Conservation (phyloP, 1,140 invertebrate genomes). For the Brachionus paranguensis region DNA sequence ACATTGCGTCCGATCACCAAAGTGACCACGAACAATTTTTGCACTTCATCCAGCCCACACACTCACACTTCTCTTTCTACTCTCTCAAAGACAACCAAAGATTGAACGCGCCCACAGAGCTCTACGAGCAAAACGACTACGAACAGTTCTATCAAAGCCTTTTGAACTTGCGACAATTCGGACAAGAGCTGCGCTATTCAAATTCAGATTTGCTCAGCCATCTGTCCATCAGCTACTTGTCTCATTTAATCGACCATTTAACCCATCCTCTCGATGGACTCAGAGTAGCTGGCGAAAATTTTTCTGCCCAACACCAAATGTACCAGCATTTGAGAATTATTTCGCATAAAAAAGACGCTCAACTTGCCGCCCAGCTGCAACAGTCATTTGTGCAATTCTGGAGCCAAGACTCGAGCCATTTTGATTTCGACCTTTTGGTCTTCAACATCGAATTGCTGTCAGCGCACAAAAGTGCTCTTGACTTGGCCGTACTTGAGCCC, state of each 20-base stretch:
- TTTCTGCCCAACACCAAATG: background rate
- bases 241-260: background rate
- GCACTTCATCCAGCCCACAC: background rate
- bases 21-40: background rate
- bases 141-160: background rate
- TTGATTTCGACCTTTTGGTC: background rate
- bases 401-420: background rate
- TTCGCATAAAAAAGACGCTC: too few species aligned
- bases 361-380: background rate
- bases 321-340: background rate
- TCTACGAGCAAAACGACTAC: background rate
- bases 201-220: background rate
- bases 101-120: background rate
- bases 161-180: background rate
- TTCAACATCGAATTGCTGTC: background rate
- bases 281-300: too few species aligned
- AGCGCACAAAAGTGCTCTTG: background rate
- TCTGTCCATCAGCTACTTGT: background rate
- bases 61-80: background rate
- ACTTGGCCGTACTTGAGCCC: background rate
- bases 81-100: background rate
- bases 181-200: background rate
- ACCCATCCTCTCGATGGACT: background rate
- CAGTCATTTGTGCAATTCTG: background rate
- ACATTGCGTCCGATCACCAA: background rate